Evolutionary conservation across 1,140 invertebrate genomes (phyloP).

Genomic region (Drosophila saltans): DNA sequence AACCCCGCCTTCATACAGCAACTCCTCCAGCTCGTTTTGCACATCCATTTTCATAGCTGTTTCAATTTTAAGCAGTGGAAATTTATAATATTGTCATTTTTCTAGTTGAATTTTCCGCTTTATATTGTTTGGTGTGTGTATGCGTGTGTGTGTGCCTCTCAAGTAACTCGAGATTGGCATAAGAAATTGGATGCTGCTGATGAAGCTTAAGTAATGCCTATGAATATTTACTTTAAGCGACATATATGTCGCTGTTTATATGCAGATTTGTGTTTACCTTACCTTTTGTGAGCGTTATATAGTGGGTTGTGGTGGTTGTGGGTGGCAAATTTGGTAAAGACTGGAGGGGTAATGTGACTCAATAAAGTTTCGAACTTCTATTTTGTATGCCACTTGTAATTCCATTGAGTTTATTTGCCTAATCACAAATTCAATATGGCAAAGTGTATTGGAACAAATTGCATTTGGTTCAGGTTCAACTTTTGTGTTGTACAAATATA

Average conservation of each 20-base stretch:
- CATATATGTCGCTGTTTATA: constrained; percentile 47
- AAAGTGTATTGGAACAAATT: constrained; percentile 80
- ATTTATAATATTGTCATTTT: constrained; percentile 50
- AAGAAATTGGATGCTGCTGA: constrained; percentile 50
- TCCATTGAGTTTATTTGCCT: constrained; percentile 72
- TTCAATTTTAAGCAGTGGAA: constrained; percentile 52
- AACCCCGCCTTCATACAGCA: constrained; percentile 13
- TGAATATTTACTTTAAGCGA: constrained; percentile 76
- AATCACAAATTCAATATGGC: constrained; percentile 78
- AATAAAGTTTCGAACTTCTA: constrained; percentile 52
- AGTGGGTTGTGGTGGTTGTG: neutral
- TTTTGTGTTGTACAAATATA: constrained; percentile 1
- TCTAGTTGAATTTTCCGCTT: constrained; percentile 33
- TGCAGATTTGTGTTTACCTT: constrained; percentile 53
- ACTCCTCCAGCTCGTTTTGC: neutral
- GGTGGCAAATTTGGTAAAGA: no score
- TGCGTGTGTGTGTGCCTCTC: neutral
- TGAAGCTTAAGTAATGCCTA: constrained; percentile 59
- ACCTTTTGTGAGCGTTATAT: neutral
- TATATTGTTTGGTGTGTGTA: neutral
- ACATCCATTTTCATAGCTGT: constrained; percentile 11
- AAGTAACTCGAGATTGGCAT: constrained; percentile 15
- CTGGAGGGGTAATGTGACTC: neutral
- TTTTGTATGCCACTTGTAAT: constrained; percentile 66
- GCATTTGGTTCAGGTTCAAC: constrained; percentile 38